These are phyloP conservation scores for Troglohyphantes excavatus DNA, from an alignment of 2,888 invertebrate species.

Conservation along the genomic window DNA sequence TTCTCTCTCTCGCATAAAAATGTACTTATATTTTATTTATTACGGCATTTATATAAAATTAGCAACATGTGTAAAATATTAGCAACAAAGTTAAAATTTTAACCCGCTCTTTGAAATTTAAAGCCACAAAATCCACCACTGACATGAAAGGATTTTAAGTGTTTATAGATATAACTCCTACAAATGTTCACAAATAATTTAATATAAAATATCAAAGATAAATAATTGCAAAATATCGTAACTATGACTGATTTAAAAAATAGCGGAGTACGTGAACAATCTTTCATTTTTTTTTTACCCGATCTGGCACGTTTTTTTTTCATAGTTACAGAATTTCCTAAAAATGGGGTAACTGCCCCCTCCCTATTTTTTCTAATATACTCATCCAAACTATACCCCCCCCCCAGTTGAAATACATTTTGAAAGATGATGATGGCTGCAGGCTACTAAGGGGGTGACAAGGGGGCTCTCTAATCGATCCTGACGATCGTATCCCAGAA, in stretches of 20 bases:
- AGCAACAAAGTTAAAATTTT: no score
- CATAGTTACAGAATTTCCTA: slow-evolving; percentile 72
- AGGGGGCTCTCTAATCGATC: slow-evolving; percentile 65
- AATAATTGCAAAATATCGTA: no score
- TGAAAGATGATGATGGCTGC: slow-evolving; percentile 78
- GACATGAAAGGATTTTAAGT: no score
- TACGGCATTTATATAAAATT: no score
- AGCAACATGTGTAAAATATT: no score
- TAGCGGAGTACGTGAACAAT: slow-evolving; percentile 57
- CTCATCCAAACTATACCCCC: slow-evolving; percentile 45
- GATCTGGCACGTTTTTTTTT: slow-evolving; percentile 32
- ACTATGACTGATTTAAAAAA: slow-evolving; percentile 46
- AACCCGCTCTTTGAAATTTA: no score
- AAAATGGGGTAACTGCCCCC: slow-evolving; percentile 66
- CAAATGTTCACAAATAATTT: no score
- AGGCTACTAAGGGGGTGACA: slow-evolving; percentile 67
- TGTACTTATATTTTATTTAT: no score
- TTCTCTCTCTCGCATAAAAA: no score
- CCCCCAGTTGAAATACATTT: slow-evolving; percentile 70
- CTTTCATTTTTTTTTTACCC: slow-evolving; percentile 46
- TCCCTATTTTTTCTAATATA: slow-evolving; percentile 62
- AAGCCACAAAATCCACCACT: no score
- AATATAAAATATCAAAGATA: no score
- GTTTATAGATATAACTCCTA: no score
- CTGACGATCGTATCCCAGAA: slow-evolving; percentile 76